Evolutionary conservation across 2,797 vertebrate species (phyloP).

Genomic region (Petrocephalus schoutedeni): DNA sequence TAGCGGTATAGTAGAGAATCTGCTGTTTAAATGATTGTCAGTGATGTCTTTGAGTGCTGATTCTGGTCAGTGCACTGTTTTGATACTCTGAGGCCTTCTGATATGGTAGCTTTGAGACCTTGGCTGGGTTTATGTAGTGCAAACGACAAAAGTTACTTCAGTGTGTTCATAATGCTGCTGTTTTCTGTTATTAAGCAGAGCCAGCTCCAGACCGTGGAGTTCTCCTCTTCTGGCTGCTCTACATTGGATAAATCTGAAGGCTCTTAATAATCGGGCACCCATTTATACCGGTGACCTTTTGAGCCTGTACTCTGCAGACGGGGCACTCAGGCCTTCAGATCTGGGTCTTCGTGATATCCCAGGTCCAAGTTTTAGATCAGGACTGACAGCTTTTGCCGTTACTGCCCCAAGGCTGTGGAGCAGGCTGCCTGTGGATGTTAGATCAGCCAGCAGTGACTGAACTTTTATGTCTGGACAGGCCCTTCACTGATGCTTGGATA

Average conservation of each 20-base stretch:
- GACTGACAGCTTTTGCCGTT: not conserved
- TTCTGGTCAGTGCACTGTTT: not conserved
- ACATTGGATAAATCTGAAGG: not conserved
- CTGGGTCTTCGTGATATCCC: not conserved
- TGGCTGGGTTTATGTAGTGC: not conserved
- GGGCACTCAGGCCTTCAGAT: not conserved
- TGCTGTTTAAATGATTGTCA: not conserved
- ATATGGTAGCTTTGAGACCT: not conserved
- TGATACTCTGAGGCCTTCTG: not conserved
- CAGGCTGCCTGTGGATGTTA: not conserved
- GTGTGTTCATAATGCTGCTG: not conserved
- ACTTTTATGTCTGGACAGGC: not conserved
- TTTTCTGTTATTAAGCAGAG: not conserved
- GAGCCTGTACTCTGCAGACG: not conserved
- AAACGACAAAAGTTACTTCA: not conserved
- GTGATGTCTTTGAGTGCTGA: not conserved
- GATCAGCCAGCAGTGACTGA: not conserved
- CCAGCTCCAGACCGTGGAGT: not conserved
- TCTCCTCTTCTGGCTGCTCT: not conserved
- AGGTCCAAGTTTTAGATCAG: not conserved
- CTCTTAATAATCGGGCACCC: not conserved
- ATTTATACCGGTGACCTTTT: not conserved
- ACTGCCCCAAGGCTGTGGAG: not conserved
- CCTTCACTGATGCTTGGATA: not conserved
- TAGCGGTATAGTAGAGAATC: not conserved